Conservation (phyloP, 1,140 invertebrate genomes). For the Sycophila sp. region DNA sequence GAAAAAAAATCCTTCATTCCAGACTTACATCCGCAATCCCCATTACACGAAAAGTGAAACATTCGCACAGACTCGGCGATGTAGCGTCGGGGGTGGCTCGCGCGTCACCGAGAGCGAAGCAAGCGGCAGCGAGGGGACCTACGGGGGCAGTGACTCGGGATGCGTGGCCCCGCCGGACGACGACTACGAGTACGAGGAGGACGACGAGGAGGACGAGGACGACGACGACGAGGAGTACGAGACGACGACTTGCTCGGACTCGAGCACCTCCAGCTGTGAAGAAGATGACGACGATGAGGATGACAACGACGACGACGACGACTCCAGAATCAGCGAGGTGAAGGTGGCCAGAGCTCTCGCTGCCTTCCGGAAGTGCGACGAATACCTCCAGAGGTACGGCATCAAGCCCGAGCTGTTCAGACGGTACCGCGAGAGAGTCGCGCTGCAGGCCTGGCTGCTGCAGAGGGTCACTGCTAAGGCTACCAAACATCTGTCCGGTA, state of each 20-base stretch:
- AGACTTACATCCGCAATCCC: too few species aligned
- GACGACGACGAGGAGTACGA: constrained; percentile 52
- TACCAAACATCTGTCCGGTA: constrained; percentile 50
- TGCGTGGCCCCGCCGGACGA: not conserved
- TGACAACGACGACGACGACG: constrained; percentile 52
- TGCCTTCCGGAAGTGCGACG: constrained; percentile 70
- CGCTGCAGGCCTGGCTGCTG: constrained; percentile 65
- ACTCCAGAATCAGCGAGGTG: constrained; percentile 54
- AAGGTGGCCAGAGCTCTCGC: constrained; percentile 66
- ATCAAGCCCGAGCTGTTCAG: constrained; percentile 76
- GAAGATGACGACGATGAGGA: constrained; percentile 31
- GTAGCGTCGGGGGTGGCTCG: too few species aligned
- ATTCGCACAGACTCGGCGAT: not conserved
- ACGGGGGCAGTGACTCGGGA: constrained; percentile 1
- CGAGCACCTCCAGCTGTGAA: constrained; percentile 55
- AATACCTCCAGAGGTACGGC: constrained; percentile 71
- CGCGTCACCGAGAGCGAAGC: not conserved
- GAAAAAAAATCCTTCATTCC: too few species aligned
- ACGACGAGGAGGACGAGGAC: constrained; percentile 48
- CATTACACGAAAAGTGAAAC: too few species aligned
- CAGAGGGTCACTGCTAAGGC: constrained; percentile 47
- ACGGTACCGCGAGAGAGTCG: constrained; percentile 66
- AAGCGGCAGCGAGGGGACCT: constrained; percentile 7
- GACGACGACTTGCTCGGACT: too few species aligned
- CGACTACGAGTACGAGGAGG: constrained; percentile 28